These are phyloP conservation scores for Temnothorax rugatulus DNA, from an alignment of 2,888 invertebrate species.

Conservation along the genomic window DNA sequence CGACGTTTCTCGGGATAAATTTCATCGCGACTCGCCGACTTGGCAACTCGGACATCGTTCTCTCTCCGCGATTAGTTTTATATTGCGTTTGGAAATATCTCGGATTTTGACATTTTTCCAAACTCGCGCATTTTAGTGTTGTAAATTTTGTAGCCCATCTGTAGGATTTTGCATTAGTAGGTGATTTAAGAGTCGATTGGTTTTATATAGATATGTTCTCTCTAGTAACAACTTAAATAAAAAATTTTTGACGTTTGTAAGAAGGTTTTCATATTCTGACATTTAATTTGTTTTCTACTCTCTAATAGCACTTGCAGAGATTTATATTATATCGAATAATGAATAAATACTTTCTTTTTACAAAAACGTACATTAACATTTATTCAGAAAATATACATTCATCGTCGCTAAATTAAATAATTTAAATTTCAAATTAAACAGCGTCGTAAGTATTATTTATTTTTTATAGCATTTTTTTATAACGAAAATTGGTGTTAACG, in stretches of 20 bases:
- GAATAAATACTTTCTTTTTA: not conserved
- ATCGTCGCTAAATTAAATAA: not conserved
- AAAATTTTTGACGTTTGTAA: not conserved
- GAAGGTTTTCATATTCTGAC: not conserved
- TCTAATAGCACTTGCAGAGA: not conserved
- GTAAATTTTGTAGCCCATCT: not conserved
- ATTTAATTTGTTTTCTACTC: not conserved
- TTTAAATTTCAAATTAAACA: not conserved
- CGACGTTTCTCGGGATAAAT: conserved; percentile 21
- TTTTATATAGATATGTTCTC: not conserved
- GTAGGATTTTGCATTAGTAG: not conserved
- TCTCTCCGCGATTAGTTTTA: conserved; percentile 25
- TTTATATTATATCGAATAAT: conserved; percentile 1
- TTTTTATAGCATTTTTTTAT: not conserved
- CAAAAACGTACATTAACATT: not conserved
- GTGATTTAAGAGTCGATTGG: not conserved
- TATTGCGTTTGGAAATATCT: not conserved
- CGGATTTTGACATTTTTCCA: conserved; percentile 8
- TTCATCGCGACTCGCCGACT: conserved; percentile 2
- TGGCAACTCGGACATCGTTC: not conserved
- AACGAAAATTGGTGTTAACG: not conserved
- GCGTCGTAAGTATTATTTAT: not conserved
- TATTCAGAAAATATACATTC: not conserved
- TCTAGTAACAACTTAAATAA: not conserved
- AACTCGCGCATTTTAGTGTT: not conserved